These are phyloP conservation scores for Melieria omissa DNA, from an alignment of 2,888 invertebrate species.

Conservation along the genomic window DNA sequence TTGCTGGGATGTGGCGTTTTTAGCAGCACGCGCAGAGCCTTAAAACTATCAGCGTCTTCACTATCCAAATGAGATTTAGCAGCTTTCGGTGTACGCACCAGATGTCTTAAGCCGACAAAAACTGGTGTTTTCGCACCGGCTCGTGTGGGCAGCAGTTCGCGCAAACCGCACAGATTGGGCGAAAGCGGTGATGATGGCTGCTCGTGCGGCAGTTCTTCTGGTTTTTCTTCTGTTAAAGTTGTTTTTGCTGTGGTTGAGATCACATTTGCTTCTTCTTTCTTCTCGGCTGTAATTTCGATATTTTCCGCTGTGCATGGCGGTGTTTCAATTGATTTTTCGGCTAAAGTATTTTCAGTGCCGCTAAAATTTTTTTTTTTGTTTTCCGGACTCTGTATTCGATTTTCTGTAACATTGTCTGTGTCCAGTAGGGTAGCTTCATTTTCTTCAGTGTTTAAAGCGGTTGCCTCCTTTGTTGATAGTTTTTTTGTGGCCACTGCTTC, in stretches of 20 bases:
- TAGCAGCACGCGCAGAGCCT: conserved; percentile 51
- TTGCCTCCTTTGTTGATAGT: neutral
- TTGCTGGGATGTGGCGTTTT: conserved; percentile 54
- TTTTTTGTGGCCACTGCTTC: neutral
- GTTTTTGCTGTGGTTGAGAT: neutral
- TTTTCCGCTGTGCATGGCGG: neutral
- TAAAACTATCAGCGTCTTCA: conserved; percentile 24
- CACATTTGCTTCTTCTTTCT: neutral
- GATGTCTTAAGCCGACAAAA: conserved; percentile 49
- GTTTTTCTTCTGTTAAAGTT: neutral
- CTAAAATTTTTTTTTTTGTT: neutral
- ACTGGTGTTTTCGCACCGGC: conserved; percentile 45
- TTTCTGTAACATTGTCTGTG: no score
- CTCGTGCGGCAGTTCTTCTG: neutral
- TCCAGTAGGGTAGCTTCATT: no score
- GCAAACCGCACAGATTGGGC: conserved; percentile 42
- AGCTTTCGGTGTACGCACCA: conserved; percentile 45
- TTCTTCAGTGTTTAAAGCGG: neutral
- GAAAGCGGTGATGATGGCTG: neutral
- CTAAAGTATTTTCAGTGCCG: no score
- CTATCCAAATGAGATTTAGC: neutral
- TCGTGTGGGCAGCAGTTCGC: conserved; percentile 52
- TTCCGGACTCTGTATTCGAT: neutral
- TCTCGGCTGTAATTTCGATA: neutral
- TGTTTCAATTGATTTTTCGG: no score